Conservation (phyloP, 23 tunicate species). For the Styela clava region DNA sequence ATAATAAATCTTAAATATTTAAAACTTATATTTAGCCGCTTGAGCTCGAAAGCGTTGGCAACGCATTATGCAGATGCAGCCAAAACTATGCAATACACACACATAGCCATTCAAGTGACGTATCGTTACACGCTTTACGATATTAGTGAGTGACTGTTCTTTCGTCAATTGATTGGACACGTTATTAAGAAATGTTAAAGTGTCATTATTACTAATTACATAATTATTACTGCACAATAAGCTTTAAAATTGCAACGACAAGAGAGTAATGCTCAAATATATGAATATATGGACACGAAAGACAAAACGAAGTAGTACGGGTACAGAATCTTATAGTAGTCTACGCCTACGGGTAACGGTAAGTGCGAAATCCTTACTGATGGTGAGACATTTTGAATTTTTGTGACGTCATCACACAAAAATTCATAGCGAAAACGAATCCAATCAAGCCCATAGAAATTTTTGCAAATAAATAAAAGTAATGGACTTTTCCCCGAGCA, state of each 20-base stretch:
- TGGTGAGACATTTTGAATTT: background rate
- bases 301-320: no score
- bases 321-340: background rate
- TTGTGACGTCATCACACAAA: no score
- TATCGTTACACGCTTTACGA: no score
- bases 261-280: background rate
- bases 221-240: no score
- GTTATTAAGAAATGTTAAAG: no score
- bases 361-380: no score
- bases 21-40: background rate
- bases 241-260: background rate
- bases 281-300: background rate
- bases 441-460: no score
- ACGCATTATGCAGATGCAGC: background rate
- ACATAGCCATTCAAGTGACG: background rate
- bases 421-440: no score
- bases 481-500: no score
- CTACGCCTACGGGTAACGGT: background rate
- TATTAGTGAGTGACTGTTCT: background rate
- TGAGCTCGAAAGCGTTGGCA: background rate
- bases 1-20: background rate
- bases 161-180: background rate
- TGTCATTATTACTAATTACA: no score
- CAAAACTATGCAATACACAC: background rate
- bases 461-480: no score